A percentile compares a stretch with the other conserved stretches of the same genome.
Evolutionary conservation across 2,113 vertebrate genomes (phyloP).

Genomic region (Lates calcarifer): DNA sequence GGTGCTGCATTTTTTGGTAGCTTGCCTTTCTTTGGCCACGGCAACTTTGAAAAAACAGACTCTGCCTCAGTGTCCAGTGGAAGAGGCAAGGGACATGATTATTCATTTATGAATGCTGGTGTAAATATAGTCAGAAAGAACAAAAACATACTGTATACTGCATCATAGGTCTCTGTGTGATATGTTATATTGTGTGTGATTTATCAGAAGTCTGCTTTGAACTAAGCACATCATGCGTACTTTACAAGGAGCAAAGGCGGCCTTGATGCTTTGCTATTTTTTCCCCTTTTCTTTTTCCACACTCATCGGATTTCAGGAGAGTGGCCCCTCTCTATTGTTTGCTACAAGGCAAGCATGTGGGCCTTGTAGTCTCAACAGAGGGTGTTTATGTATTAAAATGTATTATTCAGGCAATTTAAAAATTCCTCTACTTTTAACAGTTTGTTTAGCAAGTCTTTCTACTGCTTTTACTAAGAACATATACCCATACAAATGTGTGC

Average conservation of each 20-base stretch:
- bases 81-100: neutral
- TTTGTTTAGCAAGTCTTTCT: neutral
- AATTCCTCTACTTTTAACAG: slow-evolving; percentile 23
- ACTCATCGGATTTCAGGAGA: slow-evolving; percentile 91
- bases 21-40: slow-evolving; percentile 14
- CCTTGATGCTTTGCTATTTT: slow-evolving; percentile 75
- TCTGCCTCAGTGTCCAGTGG: slow-evolving; percentile 18
- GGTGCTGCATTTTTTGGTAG: neutral
- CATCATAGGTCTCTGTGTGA: slow-evolving; percentile 2
- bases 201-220: slow-evolving; percentile 40
- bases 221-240: slow-evolving; percentile 31
- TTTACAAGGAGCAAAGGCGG: slow-evolving; percentile 82
- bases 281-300: slow-evolving; percentile 85
- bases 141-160: neutral
- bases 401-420: slow-evolving; percentile 30
- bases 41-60: neutral
- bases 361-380: slow-evolving; percentile 80
- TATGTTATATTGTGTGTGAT: slow-evolving; percentile 15
- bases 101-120: slow-evolving; percentile 12
- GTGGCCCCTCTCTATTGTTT: slow-evolving; percentile 88
- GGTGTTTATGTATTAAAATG: slow-evolving; percentile 71
- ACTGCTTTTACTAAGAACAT: neutral
- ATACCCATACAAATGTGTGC: neutral
- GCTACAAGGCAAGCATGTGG: slow-evolving; percentile 86
- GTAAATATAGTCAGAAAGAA: neutral